Conservation (phyloP, 1,140 invertebrate species). For the Hypothenemus hampei region DNA sequence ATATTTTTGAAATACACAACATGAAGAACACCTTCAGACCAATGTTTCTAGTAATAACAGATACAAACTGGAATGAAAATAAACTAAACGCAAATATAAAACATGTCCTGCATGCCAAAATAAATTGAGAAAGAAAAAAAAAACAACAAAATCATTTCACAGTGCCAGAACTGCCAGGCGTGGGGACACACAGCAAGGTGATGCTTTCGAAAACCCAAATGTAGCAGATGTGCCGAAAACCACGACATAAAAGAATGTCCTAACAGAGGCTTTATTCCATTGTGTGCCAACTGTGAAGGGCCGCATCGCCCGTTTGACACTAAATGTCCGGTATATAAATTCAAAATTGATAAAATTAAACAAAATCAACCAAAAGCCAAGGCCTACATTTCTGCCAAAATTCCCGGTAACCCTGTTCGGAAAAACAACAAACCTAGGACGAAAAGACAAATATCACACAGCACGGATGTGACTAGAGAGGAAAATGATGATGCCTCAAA, state of each 20-base stretch:
- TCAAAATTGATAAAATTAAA: conserved; percentile 2
- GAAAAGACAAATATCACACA: no score
- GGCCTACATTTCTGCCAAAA: background rate
- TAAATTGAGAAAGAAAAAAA: conserved; percentile 8
- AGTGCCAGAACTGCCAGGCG: conserved; percentile 36
- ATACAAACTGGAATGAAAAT: no score
- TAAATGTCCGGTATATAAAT: conserved; percentile 8
- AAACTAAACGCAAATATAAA: no score
- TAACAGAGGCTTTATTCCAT: background rate
- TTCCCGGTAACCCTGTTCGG: no score
- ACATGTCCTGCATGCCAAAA: background rate
- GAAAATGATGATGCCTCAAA: background rate
- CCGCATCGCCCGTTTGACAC: conserved; percentile 6
- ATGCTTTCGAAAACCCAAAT: conserved; percentile 23
- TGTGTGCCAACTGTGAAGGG: conserved; percentile 16
- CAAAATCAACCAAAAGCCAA: background rate
- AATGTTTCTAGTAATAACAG: background rate
- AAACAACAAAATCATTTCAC: conserved; percentile 18
- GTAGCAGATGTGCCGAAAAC: conserved; percentile 32
- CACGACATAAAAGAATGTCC: conserved; percentile 25
- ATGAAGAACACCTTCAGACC: background rate
- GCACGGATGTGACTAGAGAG: background rate
- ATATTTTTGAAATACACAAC: background rate
- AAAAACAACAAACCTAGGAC: no score
- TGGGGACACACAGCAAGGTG: conserved; percentile 31